These are phyloP conservation scores for Cantharis lateralis DNA, from an alignment of 2,888 invertebrate species.

Conservation along the genomic window DNA sequence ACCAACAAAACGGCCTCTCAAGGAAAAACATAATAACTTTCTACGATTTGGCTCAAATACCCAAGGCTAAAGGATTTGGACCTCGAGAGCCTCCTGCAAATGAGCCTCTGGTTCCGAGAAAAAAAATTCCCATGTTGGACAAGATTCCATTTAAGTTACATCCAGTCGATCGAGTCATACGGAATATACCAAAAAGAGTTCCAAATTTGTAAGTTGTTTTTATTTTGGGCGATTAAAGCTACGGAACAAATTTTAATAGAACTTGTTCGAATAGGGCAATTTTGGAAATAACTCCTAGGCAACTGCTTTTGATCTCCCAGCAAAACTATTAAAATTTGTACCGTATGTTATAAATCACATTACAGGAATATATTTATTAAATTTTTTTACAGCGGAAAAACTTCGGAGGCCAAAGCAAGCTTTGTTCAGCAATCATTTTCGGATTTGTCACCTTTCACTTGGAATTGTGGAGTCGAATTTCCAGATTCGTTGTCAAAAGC, in stretches of 20 bases:
- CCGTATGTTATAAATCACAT: too few relatives aligned
- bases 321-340: too few relatives aligned
- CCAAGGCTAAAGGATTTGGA: constrained; percentile 43
- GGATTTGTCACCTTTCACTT: constrained; percentile 46
- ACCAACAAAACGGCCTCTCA: constrained; percentile 46
- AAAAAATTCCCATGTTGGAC: constrained; percentile 37
- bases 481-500: constrained; percentile 42
- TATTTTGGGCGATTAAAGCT: too few relatives aligned
- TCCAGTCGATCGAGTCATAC: constrained; percentile 36
- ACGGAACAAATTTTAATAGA: too few relatives aligned
- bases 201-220: constrained; percentile 45
- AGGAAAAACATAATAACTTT: constrained; percentile 52
- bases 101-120: constrained; percentile 32
- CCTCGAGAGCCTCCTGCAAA: constrained; percentile 34
- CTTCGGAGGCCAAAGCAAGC: constrained; percentile 46
- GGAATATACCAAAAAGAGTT: constrained; percentile 39
- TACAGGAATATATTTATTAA: neutral
- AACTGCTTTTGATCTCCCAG: too few relatives aligned
- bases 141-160: constrained; percentile 34
- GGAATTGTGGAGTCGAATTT: constrained; percentile 43
- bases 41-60: constrained; percentile 49
- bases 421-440: constrained; percentile 47
- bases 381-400: constrained; percentile 46
- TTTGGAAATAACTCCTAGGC: too few relatives aligned
- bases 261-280: too few relatives aligned